These are phyloP conservation scores for Sebastes reedi DNA, from an alignment of 2,797 vertebrate species.

Conservation along the genomic window DNA sequence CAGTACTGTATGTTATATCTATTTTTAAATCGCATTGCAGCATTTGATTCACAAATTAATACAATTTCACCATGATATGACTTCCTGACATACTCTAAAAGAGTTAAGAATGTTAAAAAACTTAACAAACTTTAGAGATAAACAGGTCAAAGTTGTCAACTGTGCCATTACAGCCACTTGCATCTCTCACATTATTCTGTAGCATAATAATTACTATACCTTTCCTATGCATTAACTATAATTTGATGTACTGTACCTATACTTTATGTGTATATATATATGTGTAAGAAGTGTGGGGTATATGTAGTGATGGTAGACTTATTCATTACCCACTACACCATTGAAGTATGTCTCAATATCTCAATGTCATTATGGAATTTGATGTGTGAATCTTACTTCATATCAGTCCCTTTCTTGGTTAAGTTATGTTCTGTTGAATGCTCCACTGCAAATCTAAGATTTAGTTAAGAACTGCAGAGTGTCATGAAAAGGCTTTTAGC, in stretches of 20 bases:
- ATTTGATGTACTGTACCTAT: no score
- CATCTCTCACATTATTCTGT: neutral
- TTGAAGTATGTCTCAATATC: neutral
- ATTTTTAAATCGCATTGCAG: neutral
- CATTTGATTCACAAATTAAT: neutral
- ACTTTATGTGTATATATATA: no score
- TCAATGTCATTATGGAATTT: neutral
- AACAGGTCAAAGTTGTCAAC: neutral
- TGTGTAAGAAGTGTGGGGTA: no score
- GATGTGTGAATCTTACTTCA: neutral
- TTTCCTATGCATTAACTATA: no score
- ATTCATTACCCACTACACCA: neutral
- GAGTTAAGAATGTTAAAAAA: no score
- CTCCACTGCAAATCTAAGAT: neutral
- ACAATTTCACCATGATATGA: neutral
- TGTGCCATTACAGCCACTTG: neutral
- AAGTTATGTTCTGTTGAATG: neutral
- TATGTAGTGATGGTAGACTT: neutral
- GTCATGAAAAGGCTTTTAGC: neutral
- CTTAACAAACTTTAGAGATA: neutral
- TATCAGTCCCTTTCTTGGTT: neutral
- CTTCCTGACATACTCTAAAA: neutral
- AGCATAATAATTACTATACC: no score
- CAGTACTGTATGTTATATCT: neutral
- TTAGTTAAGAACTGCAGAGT: neutral